A percentile compares a stretch with the other conserved stretches of the same genome.
phyloP scores from a whole-genome alignment of 2,797 vertebrate species.

The Acrossocheilus wenchowensis region DNA sequence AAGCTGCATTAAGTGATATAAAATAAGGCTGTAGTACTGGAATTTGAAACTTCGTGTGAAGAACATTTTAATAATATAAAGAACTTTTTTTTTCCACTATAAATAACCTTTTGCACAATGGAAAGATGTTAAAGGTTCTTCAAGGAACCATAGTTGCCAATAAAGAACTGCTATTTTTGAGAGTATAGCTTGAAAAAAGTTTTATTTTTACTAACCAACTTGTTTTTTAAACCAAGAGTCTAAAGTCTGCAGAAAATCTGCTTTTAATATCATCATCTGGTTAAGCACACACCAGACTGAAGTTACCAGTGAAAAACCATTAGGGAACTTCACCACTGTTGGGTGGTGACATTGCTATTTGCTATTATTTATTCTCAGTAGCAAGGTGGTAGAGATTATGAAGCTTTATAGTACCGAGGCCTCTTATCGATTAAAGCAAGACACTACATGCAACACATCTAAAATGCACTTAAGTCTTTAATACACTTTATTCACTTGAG shows the following conservation, averaged over 20 bases:
- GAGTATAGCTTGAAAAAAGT: background rate
- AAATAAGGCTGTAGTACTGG: background rate
- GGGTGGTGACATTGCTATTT: too few species aligned
- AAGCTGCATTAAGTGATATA: background rate
- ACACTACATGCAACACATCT: background rate
- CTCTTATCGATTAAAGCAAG: background rate
- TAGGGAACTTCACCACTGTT: constrained; percentile 5
- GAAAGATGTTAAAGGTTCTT: background rate
- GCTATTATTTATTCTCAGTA: background rate
- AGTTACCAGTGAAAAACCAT: background rate
- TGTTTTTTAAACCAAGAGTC: background rate
- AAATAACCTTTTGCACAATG: background rate
- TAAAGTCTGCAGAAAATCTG: background rate
- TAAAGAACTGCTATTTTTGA: background rate
- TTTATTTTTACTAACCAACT: background rate
- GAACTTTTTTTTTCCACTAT: background rate
- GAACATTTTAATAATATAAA: background rate
- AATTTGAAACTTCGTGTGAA: background rate
- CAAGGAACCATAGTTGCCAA: background rate
- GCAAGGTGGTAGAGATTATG: background rate
- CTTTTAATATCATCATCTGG: background rate
- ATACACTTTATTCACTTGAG: background rate
- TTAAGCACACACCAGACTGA: background rate
- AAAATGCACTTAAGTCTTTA: background rate
- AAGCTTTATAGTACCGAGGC: background rate